Percentiles rank a stretch among this genome's conserved stretches.
Evolutionary conservation across 1,140 invertebrate species (phyloP).

Genomic region (Chironomus tepperi): DNA sequence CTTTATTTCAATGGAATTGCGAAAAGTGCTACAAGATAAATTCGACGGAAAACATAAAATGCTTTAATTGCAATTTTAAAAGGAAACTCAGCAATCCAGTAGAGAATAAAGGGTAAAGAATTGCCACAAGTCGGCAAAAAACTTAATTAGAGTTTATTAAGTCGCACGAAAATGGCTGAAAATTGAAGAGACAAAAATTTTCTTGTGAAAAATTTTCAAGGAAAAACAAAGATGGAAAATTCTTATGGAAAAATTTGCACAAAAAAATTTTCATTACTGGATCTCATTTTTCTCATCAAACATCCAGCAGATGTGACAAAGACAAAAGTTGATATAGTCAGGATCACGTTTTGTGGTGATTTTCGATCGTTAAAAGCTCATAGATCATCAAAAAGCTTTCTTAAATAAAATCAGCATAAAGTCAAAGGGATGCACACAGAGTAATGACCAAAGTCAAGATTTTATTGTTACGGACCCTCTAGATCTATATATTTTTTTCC

Average conservation of each 20-base stretch:
- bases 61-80: slow-evolving; percentile 64
- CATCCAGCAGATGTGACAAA: neutral
- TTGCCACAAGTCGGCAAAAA: too few species aligned
- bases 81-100: slow-evolving; percentile 41
- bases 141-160: slow-evolving; percentile 16
- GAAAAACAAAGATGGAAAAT: slow-evolving; percentile 19
- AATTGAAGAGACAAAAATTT: slow-evolving; percentile 28
- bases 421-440: neutral
- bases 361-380: slow-evolving; percentile 1
- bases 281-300: neutral
- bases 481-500: neutral
- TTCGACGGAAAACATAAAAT: slow-evolving; percentile 67
- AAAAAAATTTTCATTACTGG: neutral
- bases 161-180: slow-evolving; percentile 25
- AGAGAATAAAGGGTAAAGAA: slow-evolving; percentile 29
- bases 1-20: slow-evolving; percentile 84
- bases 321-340: neutral
- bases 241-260: neutral
- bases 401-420: neutral
- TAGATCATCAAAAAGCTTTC: neutral
- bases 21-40: slow-evolving; percentile 75
- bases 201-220: neutral
- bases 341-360: neutral
- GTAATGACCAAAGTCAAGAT: too few species aligned
- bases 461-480: too few species aligned